These are phyloP conservation scores for Mareca penelope DNA, from an alignment of 2,797 vertebrate genomes.

Conservation along the genomic window DNA sequence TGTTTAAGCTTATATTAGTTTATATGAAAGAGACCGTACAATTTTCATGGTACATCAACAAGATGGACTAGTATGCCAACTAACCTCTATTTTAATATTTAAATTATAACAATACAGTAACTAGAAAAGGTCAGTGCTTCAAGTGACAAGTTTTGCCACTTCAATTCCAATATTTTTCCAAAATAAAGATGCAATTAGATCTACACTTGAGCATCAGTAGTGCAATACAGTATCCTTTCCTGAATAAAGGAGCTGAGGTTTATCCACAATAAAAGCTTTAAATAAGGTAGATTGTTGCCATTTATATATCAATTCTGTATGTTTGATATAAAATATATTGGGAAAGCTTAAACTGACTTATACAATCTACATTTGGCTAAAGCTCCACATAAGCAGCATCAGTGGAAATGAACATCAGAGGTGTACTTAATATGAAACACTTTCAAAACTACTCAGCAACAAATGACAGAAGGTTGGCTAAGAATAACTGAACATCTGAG, in stretches of 20 bases:
- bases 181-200: slow-evolving; percentile 76
- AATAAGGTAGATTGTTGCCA: slow-evolving; percentile 79
- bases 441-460: slow-evolving; percentile 79
- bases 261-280: slow-evolving; percentile 80
- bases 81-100: slow-evolving; percentile 79
- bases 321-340: slow-evolving; percentile 77
- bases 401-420: slow-evolving; percentile 74
- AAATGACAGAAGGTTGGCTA: slow-evolving; percentile 77
- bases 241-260: slow-evolving; percentile 78
- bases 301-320: slow-evolving; percentile 73
- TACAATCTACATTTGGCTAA: slow-evolving; percentile 80
- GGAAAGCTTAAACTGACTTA: slow-evolving; percentile 77
- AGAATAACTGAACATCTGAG: slow-evolving; percentile 76
- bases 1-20: slow-evolving; percentile 5
- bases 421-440: slow-evolving; percentile 76
- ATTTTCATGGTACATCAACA: slow-evolving; percentile 68
- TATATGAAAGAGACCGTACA: slow-evolving; percentile 51
- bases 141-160: slow-evolving; percentile 68
- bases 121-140: slow-evolving; percentile 80
- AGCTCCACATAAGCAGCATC: slow-evolving; percentile 78
- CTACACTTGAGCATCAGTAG: slow-evolving; percentile 77
- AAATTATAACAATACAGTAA: slow-evolving; percentile 79
- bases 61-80: slow-evolving; percentile 71
- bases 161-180: slow-evolving; percentile 72
- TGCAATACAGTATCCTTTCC: slow-evolving; percentile 78